A percentile compares a stretch with the other conserved stretches of the same genome.
These are phyloP conservation scores for Scaptodrosophila lebanonensis DNA, from an alignment of 1,140 invertebrate genomes.

Conservation along the genomic window DNA sequence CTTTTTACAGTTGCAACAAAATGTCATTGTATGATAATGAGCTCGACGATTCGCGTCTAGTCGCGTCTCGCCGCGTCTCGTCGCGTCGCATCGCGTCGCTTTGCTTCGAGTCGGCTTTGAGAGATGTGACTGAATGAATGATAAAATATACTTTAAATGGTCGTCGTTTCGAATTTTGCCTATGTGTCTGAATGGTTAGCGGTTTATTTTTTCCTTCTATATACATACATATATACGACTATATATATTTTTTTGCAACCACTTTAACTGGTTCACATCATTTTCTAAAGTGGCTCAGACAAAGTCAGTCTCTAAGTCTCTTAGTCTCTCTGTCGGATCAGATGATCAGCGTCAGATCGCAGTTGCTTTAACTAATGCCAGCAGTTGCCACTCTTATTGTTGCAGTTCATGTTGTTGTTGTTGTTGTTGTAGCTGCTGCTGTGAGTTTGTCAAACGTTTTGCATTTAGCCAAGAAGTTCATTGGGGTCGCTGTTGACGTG, in stretches of 20 bases:
- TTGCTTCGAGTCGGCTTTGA: too few relatives aligned
- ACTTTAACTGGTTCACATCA: slow-evolving; percentile 71
- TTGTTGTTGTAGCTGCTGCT: slow-evolving; percentile 5
- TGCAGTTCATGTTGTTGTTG: slow-evolving; percentile 36
- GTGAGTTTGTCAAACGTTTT: slow-evolving; percentile 59
- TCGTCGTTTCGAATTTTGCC: slow-evolving; percentile 71
- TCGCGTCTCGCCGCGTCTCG: too few relatives aligned
- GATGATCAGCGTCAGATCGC: background rate
- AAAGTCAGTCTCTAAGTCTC: background rate
- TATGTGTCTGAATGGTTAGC: slow-evolving; percentile 61
- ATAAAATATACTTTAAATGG: slow-evolving; percentile 74
- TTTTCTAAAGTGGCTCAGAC: slow-evolving; percentile 60
- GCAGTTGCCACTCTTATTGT: slow-evolving; percentile 12
- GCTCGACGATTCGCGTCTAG: too few relatives aligned
- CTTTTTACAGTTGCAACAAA: slow-evolving; percentile 56
- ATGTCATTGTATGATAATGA: slow-evolving; percentile 76
- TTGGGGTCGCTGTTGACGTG: slow-evolving; percentile 46
- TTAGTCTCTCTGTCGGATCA: background rate
- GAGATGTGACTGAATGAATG: slow-evolving; percentile 72
- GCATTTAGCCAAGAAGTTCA: slow-evolving; percentile 59
- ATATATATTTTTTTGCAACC: too few relatives aligned
- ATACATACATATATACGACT: too few relatives aligned
- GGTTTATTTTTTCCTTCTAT: slow-evolving; percentile 48
- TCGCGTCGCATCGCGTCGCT: too few relatives aligned
- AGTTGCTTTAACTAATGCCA: background rate